Conservation (phyloP, 2,888 invertebrate species). For the Epinotia demarniana region DNA sequence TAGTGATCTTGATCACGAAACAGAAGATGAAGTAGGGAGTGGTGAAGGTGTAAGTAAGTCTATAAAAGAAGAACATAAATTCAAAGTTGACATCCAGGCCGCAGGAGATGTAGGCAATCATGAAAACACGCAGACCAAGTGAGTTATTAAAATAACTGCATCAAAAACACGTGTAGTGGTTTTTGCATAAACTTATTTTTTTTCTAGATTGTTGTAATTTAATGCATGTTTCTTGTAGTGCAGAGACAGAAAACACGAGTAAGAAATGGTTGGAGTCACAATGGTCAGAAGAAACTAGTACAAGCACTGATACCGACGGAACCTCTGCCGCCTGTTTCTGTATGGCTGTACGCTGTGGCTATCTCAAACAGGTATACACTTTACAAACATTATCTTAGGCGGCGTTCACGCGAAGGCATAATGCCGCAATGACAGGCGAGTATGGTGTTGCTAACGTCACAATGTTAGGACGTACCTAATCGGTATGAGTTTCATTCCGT, state of each 20-base stretch:
- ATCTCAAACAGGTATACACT: constrained; percentile 67
- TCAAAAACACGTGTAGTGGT: too few species aligned
- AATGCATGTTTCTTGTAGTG: neutral
- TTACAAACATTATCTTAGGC: too few species aligned
- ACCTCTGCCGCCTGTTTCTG: constrained; percentile 73
- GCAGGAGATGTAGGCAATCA: neutral
- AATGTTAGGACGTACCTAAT: too few species aligned
- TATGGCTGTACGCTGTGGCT: constrained; percentile 77
- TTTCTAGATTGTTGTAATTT: neutral
- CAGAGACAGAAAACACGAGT: neutral
- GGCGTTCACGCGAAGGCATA: too few species aligned
- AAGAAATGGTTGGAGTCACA: constrained; percentile 63
- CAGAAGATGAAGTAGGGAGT: neutral
- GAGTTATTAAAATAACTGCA: neutral
- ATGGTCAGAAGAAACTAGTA: constrained; percentile 71
- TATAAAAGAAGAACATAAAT: neutral
- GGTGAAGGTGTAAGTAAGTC: neutral
- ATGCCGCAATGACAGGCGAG: too few species aligned
- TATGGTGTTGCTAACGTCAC: too few species aligned
- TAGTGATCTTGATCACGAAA: neutral
- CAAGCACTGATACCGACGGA: constrained; percentile 70
- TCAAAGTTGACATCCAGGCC: neutral
- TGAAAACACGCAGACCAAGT: neutral
- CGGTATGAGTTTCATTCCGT: too few species aligned
- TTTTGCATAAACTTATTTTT: too few species aligned